These are phyloP conservation scores for Grapholita molesta DNA, from an alignment of 1,140 invertebrate genomes.

Conservation along the genomic window DNA sequence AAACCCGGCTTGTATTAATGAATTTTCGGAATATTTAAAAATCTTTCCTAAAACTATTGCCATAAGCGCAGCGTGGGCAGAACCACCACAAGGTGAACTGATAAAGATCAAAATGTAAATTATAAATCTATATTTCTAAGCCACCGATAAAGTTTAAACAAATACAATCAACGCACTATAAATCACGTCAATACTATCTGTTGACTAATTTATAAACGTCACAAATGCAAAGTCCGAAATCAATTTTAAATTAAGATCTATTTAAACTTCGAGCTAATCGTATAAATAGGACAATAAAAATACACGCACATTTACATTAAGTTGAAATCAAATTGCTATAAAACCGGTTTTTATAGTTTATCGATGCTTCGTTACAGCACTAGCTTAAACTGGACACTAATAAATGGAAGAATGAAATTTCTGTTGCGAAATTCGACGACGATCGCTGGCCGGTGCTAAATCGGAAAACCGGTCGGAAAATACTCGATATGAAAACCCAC, in stretches of 20 bases:
- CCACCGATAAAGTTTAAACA: not conserved
- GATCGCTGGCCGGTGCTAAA: slow-evolving; percentile 19
- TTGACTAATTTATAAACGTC: not conserved
- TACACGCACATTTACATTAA: not conserved
- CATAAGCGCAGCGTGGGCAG: too few relatives aligned
- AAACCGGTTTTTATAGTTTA: not conserved
- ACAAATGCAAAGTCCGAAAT: not conserved
- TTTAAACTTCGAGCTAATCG: not conserved
- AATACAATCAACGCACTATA: not conserved
- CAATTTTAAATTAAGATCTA: not conserved
- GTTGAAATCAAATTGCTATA: not conserved
- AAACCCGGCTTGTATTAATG: too few relatives aligned
- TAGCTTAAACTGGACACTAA: slow-evolving; percentile 17
- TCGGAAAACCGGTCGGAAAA: slow-evolving; percentile 29
- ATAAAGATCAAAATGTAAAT: too few relatives aligned
- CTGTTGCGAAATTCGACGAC: slow-evolving; percentile 45
- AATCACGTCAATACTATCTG: not conserved
- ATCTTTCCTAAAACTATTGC: too few relatives aligned
- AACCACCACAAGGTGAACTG: too few relatives aligned
- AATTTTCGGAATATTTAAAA: too few relatives aligned
- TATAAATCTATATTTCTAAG: too few relatives aligned
- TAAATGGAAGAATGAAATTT: slow-evolving; percentile 30
- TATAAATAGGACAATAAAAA: not conserved
- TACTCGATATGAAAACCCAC: slow-evolving; percentile 15
- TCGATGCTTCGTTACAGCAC: not conserved